Evolutionary conservation across 2,888 invertebrate species (phyloP).

Genomic region (Heteromyza rotundicornis): DNA sequence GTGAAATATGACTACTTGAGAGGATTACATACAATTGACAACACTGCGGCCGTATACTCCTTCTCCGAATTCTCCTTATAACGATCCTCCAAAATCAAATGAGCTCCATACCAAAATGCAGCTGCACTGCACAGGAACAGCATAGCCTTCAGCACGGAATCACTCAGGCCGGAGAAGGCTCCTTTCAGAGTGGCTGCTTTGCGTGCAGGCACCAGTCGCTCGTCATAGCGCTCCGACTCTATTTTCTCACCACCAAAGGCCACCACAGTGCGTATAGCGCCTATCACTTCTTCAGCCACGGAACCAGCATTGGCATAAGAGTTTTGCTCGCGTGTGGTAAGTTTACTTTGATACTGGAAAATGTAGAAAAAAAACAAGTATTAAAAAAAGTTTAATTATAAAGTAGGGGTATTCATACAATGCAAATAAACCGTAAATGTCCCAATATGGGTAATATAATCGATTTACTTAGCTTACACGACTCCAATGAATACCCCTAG

Average conservation of each 20-base stretch:
- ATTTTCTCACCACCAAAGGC: slow-evolving; percentile 79
- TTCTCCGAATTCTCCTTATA: slow-evolving; percentile 64
- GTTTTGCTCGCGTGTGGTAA: slow-evolving; percentile 70
- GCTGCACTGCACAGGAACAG: slow-evolving; percentile 75
- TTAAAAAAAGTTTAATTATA: neutral
- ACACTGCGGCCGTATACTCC: slow-evolving; percentile 71
- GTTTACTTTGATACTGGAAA: slow-evolving; percentile 68
- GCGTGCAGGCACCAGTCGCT: slow-evolving; percentile 66
- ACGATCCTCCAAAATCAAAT: slow-evolving; percentile 71
- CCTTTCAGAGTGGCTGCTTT: slow-evolving; percentile 70
- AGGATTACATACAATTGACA: slow-evolving; percentile 69
- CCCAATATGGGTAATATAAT: neutral
- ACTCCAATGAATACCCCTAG: neutral
- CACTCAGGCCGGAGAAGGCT: slow-evolving; percentile 71
- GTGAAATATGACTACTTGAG: neutral
- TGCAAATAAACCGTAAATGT: neutral
- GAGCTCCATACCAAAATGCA: slow-evolving; percentile 81
- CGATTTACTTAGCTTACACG: neutral
- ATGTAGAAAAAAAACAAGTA: neutral
- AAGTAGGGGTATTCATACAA: neutral
- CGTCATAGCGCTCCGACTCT: slow-evolving; percentile 68
- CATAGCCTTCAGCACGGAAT: slow-evolving; percentile 75
- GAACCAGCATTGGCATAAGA: slow-evolving; percentile 79
- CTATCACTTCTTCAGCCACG: slow-evolving; percentile 77
- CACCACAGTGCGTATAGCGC: slow-evolving; percentile 75